Conservation (phyloP, 2,888 invertebrate genomes). For the Cosmia pyralina region DNA sequence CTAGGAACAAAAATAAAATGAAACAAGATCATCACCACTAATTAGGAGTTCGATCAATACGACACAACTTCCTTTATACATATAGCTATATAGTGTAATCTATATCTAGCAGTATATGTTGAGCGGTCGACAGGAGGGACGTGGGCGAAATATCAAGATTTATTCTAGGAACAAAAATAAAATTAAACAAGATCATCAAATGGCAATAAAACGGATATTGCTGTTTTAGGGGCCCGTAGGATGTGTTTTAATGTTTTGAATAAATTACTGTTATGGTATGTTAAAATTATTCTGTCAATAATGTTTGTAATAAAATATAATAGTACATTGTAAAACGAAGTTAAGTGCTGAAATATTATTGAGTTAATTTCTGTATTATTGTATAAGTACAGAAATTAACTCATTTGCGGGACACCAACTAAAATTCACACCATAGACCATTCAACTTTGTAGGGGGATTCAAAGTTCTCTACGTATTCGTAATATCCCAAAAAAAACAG, state of each 20-base stretch:
- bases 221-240: conserved; percentile 44
- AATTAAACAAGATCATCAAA: conserved; percentile 56
- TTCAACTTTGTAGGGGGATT: background rate
- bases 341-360: background rate
- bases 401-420: too few relatives aligned
- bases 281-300: background rate
- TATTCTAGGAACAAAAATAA: conserved; percentile 57
- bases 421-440: background rate
- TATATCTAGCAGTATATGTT: background rate
- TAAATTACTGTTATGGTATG: background rate
- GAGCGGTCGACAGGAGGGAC: conserved; percentile 5
- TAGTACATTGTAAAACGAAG: background rate
- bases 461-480: background rate
- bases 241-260: conserved; percentile 13
- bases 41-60: conserved; percentile 8
- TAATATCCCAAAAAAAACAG: background rate
- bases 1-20: conserved; percentile 57
- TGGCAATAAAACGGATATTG: conserved; percentile 55
- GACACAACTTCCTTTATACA: background rate
- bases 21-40: conserved; percentile 44
- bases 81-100: background rate
- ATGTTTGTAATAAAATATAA: background rate
- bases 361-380: background rate
- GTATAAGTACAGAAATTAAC: too few relatives aligned
- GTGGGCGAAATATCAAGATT: conserved; percentile 41